Conservation (phyloP, 2,888 invertebrate species). For the Agrochola macilenta region DNA sequence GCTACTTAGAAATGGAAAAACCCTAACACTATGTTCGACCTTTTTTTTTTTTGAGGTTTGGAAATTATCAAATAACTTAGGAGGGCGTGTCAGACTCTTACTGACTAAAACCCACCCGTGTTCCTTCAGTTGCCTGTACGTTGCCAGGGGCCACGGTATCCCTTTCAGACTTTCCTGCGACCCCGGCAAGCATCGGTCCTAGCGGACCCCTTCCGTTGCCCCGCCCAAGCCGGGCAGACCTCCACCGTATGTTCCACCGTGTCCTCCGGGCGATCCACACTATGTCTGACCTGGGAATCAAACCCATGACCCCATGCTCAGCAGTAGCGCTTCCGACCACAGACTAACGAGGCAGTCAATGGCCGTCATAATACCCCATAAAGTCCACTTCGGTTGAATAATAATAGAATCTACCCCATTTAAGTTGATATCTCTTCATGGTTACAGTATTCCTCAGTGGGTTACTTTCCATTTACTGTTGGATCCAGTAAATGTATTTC, state of each 20-base stretch:
- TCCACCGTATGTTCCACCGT: no score
- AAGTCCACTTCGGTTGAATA: slow-evolving; percentile 12
- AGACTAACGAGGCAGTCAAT: background rate
- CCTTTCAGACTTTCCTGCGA: no score
- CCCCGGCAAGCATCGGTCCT: no score
- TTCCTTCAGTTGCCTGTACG: no score
- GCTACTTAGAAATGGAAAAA: background rate
- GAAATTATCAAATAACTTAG: no score
- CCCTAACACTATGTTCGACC: background rate
- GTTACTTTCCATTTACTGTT: slow-evolving; percentile 65
- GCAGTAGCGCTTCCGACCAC: background rate
- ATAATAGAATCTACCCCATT: slow-evolving; percentile 24
- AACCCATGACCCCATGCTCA: background rate
- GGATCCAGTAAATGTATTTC: slow-evolving; percentile 71
- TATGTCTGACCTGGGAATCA: background rate
- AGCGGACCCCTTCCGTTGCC: no score
- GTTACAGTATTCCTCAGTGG: slow-evolving; percentile 58
- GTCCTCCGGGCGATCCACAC: no score
- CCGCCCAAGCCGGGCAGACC: no score
- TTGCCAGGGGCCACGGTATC: no score
- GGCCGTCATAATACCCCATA: background rate
- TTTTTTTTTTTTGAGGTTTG: no score
- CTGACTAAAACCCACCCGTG: no score
- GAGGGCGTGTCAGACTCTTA: no score
- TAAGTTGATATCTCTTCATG: slow-evolving; percentile 29